These are phyloP conservation scores for Melieria picta DNA, from an alignment of 2,888 invertebrate genomes.

Conservation along the genomic window DNA sequence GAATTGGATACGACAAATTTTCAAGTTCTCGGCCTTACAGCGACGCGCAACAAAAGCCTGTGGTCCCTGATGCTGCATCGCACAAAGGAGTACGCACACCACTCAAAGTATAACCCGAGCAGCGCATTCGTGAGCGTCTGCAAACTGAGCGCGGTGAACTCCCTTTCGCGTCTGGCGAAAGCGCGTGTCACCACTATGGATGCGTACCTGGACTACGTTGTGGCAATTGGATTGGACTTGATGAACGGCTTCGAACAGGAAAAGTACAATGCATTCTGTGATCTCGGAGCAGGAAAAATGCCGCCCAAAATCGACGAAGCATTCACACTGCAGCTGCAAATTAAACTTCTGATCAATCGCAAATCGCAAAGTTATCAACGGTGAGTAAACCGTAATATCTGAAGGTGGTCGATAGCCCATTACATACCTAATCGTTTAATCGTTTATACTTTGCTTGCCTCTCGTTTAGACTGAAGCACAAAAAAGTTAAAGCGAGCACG, in stretches of 20 bases:
- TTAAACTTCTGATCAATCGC: constrained; percentile 49
- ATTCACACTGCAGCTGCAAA: constrained; percentile 52
- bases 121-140: constrained; percentile 47
- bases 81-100: constrained; percentile 49
- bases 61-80: constrained; percentile 53
- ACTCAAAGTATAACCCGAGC: constrained; percentile 30
- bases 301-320: constrained; percentile 42
- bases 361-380: constrained; percentile 41
- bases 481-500: constrained; percentile 28
- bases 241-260: constrained; percentile 44
- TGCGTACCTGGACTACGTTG: constrained; percentile 49
- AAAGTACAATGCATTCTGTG: constrained; percentile 41
- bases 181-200: constrained; percentile 35
- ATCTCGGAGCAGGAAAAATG: constrained; percentile 34
- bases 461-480: constrained; percentile 31
- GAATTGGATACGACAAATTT: constrained; percentile 48
- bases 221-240: constrained; percentile 53
- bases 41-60: constrained; percentile 50
- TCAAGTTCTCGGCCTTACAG: constrained; percentile 52
- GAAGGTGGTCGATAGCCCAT: neutral
- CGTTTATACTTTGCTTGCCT: constrained; percentile 14
- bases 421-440: neutral
- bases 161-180: constrained; percentile 43
- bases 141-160: constrained; percentile 43
- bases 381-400: constrained; percentile 39